Evolutionary conservation across 2,113 vertebrate genomes (phyloP).

Genomic region (Chroicocephalus ridibundus): DNA sequence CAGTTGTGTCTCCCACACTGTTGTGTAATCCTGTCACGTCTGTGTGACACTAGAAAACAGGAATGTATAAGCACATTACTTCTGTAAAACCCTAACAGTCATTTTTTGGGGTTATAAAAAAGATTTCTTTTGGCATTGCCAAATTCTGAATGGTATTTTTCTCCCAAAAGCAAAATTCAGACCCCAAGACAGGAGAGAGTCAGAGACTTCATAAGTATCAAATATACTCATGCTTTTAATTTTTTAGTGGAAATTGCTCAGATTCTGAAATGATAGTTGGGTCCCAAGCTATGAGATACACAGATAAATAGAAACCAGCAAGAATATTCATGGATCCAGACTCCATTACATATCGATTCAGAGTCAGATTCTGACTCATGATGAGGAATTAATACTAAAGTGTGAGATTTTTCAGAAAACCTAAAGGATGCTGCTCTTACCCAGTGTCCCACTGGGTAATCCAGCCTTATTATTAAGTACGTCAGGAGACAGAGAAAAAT

Average conservation of each 20-base stretch:
- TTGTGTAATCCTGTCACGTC: neutral
- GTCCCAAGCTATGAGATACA: neutral
- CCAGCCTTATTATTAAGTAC: conserved; percentile 47
- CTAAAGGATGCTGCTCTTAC: conserved; percentile 13
- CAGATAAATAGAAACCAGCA: neutral
- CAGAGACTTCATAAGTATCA: neutral
- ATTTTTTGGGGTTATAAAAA: neutral
- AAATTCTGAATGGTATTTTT: neutral
- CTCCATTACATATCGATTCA: neutral
- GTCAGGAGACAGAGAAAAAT: conserved; percentile 60
- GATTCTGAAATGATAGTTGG: neutral
- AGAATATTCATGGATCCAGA: conserved; percentile 39
- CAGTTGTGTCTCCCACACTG: neutral
- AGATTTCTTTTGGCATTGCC: neutral
- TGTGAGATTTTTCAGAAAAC: conserved; percentile 54
- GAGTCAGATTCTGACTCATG: conserved; percentile 27
- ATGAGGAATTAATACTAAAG: conserved; percentile 47
- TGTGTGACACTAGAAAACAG: neutral
- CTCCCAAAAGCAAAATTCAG: neutral
- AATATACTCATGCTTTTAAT: neutral
- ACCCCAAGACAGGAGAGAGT: neutral
- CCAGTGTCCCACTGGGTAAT: neutral
- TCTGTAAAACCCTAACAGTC: neutral
- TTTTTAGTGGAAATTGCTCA: neutral
- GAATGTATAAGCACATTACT: neutral